phyloP scores from a whole-genome alignment of 2,113 vertebrate species.

The Lepisosteus oculatus region DNA sequence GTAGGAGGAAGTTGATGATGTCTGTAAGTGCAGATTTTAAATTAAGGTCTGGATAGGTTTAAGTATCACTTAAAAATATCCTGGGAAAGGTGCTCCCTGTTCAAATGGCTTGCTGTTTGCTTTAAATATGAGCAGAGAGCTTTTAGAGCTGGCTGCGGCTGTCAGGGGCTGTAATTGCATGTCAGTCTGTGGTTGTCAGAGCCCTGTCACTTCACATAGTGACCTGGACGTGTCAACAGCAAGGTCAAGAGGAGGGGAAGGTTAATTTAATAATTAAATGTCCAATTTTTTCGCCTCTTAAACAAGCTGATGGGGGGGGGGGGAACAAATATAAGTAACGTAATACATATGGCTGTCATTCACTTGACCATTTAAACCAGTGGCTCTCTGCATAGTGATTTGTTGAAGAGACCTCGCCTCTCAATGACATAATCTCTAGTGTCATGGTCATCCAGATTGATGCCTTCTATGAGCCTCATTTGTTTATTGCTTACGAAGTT shows the following conservation, averaged over 20 bases:
- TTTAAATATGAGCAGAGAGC: conserved; percentile 21
- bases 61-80: conserved; percentile 7
- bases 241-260: conserved; percentile 51
- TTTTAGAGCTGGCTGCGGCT: conserved; percentile 37
- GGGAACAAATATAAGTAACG: no score
- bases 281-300: conserved; percentile 31
- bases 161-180: conserved; percentile 64
- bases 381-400: no score
- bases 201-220: conserved; percentile 43
- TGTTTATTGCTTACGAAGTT: no score
- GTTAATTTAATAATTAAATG: conserved; percentile 74
- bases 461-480: no score
- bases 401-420: no score
- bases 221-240: conserved; percentile 60
- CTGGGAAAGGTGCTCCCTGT: neutral
- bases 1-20: no score
- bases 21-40: neutral
- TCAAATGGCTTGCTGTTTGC: neutral
- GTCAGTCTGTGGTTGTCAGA: conserved; percentile 42
- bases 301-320: conserved; percentile 5
- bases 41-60: neutral
- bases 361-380: no score
- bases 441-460: no score
- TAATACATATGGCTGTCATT: no score
- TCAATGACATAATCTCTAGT: no score